phyloP scores from a whole-genome alignment of 2,113 vertebrate species.

The Bolborhynchus lineola region DNA sequence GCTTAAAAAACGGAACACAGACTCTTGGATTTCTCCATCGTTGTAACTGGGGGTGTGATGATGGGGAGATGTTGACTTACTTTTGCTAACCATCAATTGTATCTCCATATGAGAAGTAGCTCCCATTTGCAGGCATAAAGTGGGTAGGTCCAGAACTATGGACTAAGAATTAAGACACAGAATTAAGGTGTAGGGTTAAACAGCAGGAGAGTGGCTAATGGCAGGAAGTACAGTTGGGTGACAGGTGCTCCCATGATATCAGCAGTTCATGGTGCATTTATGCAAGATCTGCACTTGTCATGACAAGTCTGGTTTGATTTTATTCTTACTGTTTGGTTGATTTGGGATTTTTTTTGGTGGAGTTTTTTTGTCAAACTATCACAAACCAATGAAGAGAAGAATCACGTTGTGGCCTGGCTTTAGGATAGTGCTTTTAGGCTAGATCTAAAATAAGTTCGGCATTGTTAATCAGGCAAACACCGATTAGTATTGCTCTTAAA shows the following conservation, averaged over 20 bases:
- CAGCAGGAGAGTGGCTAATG: fast-evolving
- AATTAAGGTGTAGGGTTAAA: background rate
- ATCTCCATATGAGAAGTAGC: background rate
- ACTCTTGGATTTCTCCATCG: background rate
- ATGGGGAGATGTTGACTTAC: too few relatives aligned
- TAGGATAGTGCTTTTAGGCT: background rate
- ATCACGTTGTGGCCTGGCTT: background rate
- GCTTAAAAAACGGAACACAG: background rate
- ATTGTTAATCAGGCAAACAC: background rate
- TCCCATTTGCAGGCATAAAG: background rate
- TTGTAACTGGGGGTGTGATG: background rate
- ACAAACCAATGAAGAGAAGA: background rate
- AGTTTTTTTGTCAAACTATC: background rate
- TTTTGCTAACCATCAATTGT: background rate
- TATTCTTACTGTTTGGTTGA: background rate
- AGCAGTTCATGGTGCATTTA: background rate
- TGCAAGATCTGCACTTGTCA: background rate
- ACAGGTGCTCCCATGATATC: fast-evolving
- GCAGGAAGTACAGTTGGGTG: background rate
- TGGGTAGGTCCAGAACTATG: background rate
- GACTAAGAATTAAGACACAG: too few relatives aligned
- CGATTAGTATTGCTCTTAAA: background rate
- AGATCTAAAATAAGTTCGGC: background rate
- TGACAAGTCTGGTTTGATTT: background rate
- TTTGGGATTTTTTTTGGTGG: background rate